phyloP scores from a whole-genome alignment of 2,797 vertebrate species.

The Leuciscus waleckii region DNA sequence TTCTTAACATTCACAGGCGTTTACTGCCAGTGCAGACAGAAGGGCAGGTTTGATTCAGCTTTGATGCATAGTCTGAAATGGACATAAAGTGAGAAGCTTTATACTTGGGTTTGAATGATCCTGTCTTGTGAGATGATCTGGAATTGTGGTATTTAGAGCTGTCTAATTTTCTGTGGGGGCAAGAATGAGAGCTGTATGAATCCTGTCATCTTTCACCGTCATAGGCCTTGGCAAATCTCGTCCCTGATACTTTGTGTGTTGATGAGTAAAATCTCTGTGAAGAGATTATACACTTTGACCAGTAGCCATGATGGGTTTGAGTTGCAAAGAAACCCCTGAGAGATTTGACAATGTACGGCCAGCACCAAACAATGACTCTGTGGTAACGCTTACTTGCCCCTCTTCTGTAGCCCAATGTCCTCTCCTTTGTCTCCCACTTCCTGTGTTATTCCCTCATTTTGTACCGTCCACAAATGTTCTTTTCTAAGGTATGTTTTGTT shows the following conservation, averaged over 20 bases:
- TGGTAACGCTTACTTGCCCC: not conserved
- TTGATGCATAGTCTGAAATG: slow-evolving; percentile 77
- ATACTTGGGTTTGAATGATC: slow-evolving; percentile 33
- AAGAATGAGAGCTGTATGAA: not conserved
- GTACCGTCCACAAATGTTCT: slow-evolving; percentile 21
- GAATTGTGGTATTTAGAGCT: slow-evolving; percentile 12
- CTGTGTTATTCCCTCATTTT: slow-evolving; percentile 7
- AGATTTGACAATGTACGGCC: slow-evolving; percentile 38
- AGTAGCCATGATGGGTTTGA: slow-evolving; percentile 56
- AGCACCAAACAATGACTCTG: slow-evolving; percentile 24
- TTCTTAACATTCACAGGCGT: slow-evolving; percentile 74
- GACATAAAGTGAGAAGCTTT: slow-evolving; percentile 54
- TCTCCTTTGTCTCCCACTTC: not conserved
- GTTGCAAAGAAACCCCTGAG: slow-evolving; percentile 60
- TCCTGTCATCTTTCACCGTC: slow-evolving; percentile 21
- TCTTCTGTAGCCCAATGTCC: not conserved
- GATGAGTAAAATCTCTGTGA: slow-evolving; percentile 23
- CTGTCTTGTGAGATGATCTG: slow-evolving; percentile 32
- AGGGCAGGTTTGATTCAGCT: slow-evolving; percentile 59
- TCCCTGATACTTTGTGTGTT: slow-evolving; percentile 47
- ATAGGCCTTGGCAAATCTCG: slow-evolving; percentile 26
- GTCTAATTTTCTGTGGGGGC: slow-evolving; percentile 1
- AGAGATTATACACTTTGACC: slow-evolving; percentile 35
- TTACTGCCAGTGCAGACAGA: slow-evolving; percentile 63
- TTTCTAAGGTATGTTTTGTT: slow-evolving; percentile 5